Conservation (phyloP, 1,140 invertebrate species). For the Drosophila pseudoobscura region DNA sequence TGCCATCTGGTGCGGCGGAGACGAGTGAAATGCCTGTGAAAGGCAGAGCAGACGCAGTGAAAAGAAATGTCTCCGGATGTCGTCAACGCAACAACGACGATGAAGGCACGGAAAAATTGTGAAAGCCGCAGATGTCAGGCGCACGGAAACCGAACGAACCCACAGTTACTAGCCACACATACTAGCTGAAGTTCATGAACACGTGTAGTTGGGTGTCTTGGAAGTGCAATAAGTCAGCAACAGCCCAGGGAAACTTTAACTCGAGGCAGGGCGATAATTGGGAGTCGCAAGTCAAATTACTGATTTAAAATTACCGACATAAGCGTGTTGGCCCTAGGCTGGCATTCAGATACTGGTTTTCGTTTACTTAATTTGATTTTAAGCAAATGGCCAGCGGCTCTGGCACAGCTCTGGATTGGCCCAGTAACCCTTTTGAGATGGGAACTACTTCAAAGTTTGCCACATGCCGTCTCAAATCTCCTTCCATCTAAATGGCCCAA, state of each 20-base stretch:
- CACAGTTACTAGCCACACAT: not conserved
- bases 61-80: constrained; percentile 65
- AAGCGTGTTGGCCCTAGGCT: constrained; percentile 13
- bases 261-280: constrained; percentile 43
- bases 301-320: constrained; percentile 1
- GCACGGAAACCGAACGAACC: not conserved
- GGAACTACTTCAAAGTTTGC: constrained; percentile 29
- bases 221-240: constrained; percentile 9
- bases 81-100: constrained; percentile 42
- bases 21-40: constrained; percentile 40
- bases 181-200: constrained; percentile 62
- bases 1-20: constrained; percentile 42
- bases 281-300: constrained; percentile 53
- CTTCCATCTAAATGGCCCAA: constrained; percentile 64
- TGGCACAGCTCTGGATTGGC: constrained; percentile 14
- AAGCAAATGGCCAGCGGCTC: constrained; percentile 35
- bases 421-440: constrained; percentile 22
- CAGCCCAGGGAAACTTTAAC: constrained; percentile 23
- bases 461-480: constrained; percentile 47
- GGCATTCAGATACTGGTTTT: constrained; percentile 9
- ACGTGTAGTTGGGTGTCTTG: constrained; percentile 52
- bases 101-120: constrained; percentile 14
- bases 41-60: constrained; percentile 35
- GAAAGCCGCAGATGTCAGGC: constrained; percentile 39
- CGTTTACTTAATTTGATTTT: constrained; percentile 23